Evolutionary conservation across 2,888 invertebrate genomes (phyloP).

Genomic region (Cancer borealis): DNA sequence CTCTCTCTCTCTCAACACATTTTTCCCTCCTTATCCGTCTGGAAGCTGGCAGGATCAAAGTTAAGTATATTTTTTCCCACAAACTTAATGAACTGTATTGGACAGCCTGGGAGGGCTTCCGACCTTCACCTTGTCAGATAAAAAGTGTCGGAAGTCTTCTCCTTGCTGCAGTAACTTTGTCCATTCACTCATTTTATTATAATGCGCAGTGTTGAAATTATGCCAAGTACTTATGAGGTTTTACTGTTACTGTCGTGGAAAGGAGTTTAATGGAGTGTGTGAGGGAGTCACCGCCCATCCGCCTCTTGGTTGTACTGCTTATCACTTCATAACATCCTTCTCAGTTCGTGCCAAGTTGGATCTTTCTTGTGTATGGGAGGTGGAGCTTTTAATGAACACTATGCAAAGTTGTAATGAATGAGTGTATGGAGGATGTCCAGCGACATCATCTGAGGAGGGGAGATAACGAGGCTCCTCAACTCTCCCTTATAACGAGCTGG

Average conservation of each 20-base stretch:
- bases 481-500: background rate
- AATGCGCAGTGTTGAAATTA: no score
- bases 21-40: background rate
- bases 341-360: background rate
- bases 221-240: no score
- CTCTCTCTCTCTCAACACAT: background rate
- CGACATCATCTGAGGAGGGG: background rate
- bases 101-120: no score
- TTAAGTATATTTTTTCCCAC: no score
- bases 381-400: no score
- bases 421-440: background rate
- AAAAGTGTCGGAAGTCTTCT: no score
- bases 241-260: no score
- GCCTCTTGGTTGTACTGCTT: background rate
- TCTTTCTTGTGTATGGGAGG: background rate
- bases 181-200: no score
- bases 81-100: no score
- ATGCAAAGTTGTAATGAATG: background rate
- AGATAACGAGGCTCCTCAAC: background rate
- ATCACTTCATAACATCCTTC: background rate
- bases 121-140: no score
- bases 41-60: background rate
- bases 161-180: no score
- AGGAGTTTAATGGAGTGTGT: no score
- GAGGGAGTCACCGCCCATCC: background rate